Evolutionary conservation across 1,140 invertebrate genomes (phyloP).

Genomic region (Holotrichia oblita): DNA sequence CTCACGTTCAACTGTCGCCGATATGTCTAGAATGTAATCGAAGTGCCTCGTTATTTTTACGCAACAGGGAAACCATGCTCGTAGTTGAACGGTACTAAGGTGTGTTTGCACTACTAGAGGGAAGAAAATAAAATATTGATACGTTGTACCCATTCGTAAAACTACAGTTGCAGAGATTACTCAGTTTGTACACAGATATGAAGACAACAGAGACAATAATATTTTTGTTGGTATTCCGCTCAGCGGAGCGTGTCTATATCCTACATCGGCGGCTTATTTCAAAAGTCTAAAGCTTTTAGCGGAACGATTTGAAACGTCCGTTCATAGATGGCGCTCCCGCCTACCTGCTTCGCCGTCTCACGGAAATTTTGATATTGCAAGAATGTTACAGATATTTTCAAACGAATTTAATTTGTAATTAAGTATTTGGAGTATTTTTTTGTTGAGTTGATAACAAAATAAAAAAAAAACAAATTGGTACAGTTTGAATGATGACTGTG

Average conservation of each 20-base stretch:
- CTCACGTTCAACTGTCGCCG: not conserved
- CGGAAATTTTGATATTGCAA: not conserved
- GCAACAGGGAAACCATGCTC: not conserved
- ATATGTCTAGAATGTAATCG: not conserved
- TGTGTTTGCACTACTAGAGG: not conserved
- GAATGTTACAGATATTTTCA: too few species aligned
- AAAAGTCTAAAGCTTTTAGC: constrained; percentile 29
- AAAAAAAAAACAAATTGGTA: too few species aligned
- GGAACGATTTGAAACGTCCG: not conserved
- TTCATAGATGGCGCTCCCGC: constrained; percentile 18
- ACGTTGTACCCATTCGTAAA: not conserved
- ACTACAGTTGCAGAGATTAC: too few species aligned
- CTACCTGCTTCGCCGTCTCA: not conserved
- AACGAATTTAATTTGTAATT: too few species aligned
- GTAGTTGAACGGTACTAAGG: not conserved
- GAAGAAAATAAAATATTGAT: not conserved
- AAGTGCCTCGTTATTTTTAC: not conserved
- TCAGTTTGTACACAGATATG: not conserved
- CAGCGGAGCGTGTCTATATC: not conserved
- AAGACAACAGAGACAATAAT: not conserved
- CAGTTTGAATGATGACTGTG: too few species aligned
- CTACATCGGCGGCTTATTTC: constrained; percentile 3
- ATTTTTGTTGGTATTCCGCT: constrained; percentile 22
- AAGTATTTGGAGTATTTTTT: too few species aligned
- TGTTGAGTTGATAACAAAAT: too few species aligned